phyloP scores from a whole-genome alignment of 2,888 invertebrate genomes.

The Eremobia ochroleuca region DNA sequence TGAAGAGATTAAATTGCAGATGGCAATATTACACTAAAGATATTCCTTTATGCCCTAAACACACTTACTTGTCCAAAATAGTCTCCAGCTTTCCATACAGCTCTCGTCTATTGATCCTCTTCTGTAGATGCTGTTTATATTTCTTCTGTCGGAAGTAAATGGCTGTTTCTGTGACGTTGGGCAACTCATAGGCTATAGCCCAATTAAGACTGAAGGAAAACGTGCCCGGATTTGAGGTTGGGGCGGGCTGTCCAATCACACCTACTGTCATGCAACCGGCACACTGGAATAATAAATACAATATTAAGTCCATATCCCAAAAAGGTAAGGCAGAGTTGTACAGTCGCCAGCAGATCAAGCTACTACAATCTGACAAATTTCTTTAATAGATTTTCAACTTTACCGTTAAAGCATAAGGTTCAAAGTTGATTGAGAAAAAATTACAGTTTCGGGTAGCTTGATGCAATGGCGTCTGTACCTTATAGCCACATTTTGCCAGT shows the following conservation, averaged over 20 bases:
- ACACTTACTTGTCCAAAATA: slow-evolving; percentile 93
- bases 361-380: no score
- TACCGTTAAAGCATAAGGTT: no score
- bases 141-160: slow-evolving; percentile 77
- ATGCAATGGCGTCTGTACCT: no score
- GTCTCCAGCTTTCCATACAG: slow-evolving; percentile 93
- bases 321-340: no score
- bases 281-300: slow-evolving; percentile 74
- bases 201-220: slow-evolving; percentile 93
- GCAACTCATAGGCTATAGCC: slow-evolving; percentile 93
- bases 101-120: slow-evolving; percentile 92
- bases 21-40: neutral
- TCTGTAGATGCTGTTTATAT: slow-evolving; percentile 84
- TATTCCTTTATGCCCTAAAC: neutral
- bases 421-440: no score
- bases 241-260: slow-evolving; percentile 84
- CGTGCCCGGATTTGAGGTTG: slow-evolving; percentile 86
- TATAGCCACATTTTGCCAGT: no score
- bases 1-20: no score
- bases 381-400: no score
- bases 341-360: no score
- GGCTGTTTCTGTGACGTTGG: slow-evolving; percentile 89
- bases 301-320: no score
- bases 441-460: no score
- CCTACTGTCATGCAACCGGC: slow-evolving; percentile 93